phyloP scores from a whole-genome alignment of 2,797 vertebrate species.

The Platyrinchus mystaceus region DNA sequence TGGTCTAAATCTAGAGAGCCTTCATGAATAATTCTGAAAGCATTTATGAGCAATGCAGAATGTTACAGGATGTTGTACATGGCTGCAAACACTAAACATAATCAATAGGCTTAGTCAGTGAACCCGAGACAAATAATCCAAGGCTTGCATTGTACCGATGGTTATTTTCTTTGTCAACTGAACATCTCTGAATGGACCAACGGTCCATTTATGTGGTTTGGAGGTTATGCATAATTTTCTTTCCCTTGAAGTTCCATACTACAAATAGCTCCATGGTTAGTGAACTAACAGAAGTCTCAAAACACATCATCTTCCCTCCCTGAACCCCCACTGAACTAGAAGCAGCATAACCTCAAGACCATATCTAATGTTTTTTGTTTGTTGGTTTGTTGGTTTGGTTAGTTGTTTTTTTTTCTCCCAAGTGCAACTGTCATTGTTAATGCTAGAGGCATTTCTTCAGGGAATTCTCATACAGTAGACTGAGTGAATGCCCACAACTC shows the following conservation, averaged over 20 bases:
- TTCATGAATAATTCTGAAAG: constrained; percentile 28
- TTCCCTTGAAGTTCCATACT: neutral
- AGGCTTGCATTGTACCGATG: neutral
- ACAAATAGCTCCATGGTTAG: neutral
- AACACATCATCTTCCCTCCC: neutral
- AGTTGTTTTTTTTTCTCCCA: too few relatives aligned
- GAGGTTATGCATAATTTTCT: neutral
- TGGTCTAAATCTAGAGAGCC: neutral
- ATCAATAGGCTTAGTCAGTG: neutral
- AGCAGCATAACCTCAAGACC: neutral
- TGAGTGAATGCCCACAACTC: constrained; percentile 32
- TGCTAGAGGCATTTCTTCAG: neutral
- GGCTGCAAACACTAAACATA: neutral
- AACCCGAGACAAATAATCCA: neutral
- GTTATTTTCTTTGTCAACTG: neutral
- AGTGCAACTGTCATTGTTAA: neutral
- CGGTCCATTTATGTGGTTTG: neutral
- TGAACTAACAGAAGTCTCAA: neutral
- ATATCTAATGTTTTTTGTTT: neutral
- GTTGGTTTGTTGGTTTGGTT: neutral
- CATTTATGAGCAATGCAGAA: neutral
- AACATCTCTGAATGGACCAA: neutral
- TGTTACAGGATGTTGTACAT: neutral
- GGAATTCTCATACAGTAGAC: neutral
- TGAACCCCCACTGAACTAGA: neutral